These are phyloP conservation scores for Sebastolobus altivelis DNA, from an alignment of 2,797 vertebrate species.

Conservation along the genomic window DNA sequence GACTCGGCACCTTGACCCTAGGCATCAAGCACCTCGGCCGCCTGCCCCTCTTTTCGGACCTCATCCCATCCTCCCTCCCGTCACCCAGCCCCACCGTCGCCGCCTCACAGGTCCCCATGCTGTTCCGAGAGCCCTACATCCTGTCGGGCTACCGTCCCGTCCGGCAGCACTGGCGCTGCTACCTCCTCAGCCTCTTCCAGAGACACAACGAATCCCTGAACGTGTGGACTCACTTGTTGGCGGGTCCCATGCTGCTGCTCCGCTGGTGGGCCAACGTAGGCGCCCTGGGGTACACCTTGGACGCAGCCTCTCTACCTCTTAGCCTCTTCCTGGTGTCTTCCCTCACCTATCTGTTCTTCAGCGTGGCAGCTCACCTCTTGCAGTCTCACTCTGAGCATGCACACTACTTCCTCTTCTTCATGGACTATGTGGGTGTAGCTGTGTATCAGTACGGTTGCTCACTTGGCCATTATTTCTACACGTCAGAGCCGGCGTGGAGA, in stretches of 20 bases:
- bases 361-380: slow-evolving; percentile 91
- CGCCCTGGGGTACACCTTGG: slow-evolving; percentile 75
- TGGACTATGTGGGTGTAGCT: slow-evolving; percentile 94
- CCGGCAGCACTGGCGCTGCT: slow-evolving; percentile 90
- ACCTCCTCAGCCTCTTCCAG: slow-evolving; percentile 93
- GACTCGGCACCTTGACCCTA: slow-evolving; percentile 86
- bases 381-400: slow-evolving; percentile 92
- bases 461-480: slow-evolving; percentile 92
- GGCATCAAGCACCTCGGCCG: slow-evolving; percentile 87
- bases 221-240: slow-evolving; percentile 94
- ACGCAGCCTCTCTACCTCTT: slow-evolving; percentile 84
- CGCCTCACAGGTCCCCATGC: slow-evolving; percentile 87
- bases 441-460: slow-evolving; percentile 93
- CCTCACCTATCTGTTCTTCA: slow-evolving; percentile 89
- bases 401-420: slow-evolving; percentile 93
- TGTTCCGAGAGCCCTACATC: slow-evolving; percentile 94
- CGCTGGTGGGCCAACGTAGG: slow-evolving; percentile 87
- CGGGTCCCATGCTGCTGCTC: slow-evolving; percentile 84
- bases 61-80: slow-evolving; percentile 81
- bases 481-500: slow-evolving; percentile 89
- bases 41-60: slow-evolving; percentile 85
- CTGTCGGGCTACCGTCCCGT: slow-evolving; percentile 89
- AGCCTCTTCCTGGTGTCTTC: slow-evolving; percentile 87
- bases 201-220: slow-evolving; percentile 94
- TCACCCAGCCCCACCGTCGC: slow-evolving; percentile 86